phyloP scores from a whole-genome alignment of 2,888 invertebrate genomes.

The Taphrorychus bicolor region DNA sequence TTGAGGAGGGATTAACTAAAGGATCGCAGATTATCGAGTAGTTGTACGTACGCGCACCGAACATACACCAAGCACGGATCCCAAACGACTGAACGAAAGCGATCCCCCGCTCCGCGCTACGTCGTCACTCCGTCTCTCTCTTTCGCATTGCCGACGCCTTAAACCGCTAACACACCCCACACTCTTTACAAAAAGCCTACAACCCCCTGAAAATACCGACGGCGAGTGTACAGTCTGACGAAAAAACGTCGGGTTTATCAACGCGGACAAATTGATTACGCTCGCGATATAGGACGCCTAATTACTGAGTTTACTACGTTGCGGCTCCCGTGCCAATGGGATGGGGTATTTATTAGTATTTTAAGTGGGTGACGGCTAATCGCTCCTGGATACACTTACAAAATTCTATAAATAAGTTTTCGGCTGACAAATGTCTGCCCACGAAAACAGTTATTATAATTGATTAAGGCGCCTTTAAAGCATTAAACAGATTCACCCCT shows the following conservation, averaged over 20 bases:
- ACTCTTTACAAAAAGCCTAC: conserved; percentile 58
- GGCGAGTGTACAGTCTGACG: conserved; percentile 43
- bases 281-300: conserved; percentile 43
- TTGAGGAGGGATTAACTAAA: too few species aligned
- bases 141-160: conserved; percentile 29
- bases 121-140: conserved; percentile 44
- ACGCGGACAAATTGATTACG: conserved; percentile 48
- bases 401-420: conserved; percentile 8
- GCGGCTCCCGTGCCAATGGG: conserved; percentile 2
- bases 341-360: conserved; percentile 31
- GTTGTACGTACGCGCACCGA: neutral
- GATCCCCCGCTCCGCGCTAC: conserved; percentile 43
- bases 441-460: neutral
- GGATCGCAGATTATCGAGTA: neutral
- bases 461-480: neutral
- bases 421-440: neutral
- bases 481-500: too few species aligned
- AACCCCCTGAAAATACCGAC: conserved; percentile 56
- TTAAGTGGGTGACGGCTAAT: conserved; percentile 28
- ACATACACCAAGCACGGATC: conserved; percentile 47
- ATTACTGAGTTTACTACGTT: conserved; percentile 43
- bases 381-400: conserved; percentile 1
- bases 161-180: conserved; percentile 60
- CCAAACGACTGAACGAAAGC: conserved; percentile 52
- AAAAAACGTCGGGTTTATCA: conserved; percentile 41